Base-by-base conservation (phyloP, 2,113 vertebrate genomes). In the Oncorhynchus masou region DNA sequence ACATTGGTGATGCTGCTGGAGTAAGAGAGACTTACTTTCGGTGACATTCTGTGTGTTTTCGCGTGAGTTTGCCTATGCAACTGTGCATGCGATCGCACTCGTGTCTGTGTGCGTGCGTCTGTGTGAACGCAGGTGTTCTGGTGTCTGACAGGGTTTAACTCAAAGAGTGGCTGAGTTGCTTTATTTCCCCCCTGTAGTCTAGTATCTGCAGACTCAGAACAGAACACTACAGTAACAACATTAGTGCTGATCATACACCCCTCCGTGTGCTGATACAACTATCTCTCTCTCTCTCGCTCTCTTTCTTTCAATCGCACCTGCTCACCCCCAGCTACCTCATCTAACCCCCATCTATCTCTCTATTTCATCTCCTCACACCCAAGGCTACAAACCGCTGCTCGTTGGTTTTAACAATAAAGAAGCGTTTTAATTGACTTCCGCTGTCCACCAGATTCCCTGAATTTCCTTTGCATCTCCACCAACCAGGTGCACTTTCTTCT, bases 121-220 rank as follows among this genome's bases (percentile, higher is more conserved):
- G 71, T 74, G 68, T 67, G 62, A 74, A 74, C 7, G 74, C 80
- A 84, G 84, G 75, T 88, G 79, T 84, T 83, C 2, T 9, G 60
- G 75, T 70, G 34, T 80, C 59, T 5, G 59, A 54, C 16, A 34
- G n/a, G 57, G n/a, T 22, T 39, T 68, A 64, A 80, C 79, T 70
- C 69, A 60, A 12, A 72, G 45, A 81, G 76, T 76, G 39, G 51
- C 74, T 54, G 70, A 73, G 76, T 78, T 78, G 74, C 71, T 57
- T 69, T 76, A 24, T 11, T 62, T 34, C 3, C 45, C 57, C 73
- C 48, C 27, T 8, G 3, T 49, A 75, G 71, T 77, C 24, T 62
- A 74, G 78, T 66, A 73, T 79, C 70, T 81, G 83, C 83, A 24
- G 67, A 83, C 76, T 78, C 68, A 80, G 80, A 20, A 16, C 78